Evolutionary conservation across 2,797 vertebrate genomes (phyloP), one percentile per base, ranked within the genome.

Genomic region (Smutsia gigantea): DNA sequence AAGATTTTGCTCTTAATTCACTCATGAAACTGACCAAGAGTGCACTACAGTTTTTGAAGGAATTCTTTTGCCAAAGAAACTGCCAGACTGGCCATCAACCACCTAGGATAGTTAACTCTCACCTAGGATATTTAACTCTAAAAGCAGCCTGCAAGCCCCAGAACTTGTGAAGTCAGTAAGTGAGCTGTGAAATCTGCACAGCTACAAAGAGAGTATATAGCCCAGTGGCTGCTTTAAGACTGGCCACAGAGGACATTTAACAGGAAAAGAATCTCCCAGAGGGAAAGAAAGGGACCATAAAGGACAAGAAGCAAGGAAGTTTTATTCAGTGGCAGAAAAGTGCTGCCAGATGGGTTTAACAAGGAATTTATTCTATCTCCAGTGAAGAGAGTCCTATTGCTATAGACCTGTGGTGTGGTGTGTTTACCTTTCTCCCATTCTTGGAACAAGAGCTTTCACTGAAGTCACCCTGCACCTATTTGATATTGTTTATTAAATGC

Each of bases 51-150:
- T 49, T 61, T 46, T 29, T 92, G 49, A 66, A 90, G 29, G 34
- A 90, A 87, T 94, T 82, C 21, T 71, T 83, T 61, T 72, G 14
- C 61, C 34, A 68, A 85, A 85, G 34, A 81, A 93, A 89, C 14
- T 49, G 15, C 27, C 87, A 87, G 42, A 49, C 9, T 68, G 49
- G 15, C 14, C 34, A 55, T 42, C 49, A 51, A 5, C 2, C 63
- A 25, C 64, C 17, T 3, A 2, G 34, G 5, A 6, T 57, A 29
- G 31, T 87, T 71, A 79, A n/a, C 39, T 39, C 39, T 5, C 39
- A 39, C 39, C 39, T 39, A 39, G 39, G 39, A 39, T 42, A n/a
- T 37, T 77, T 66, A 85, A 63, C 17, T 57, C 31, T 71, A 25
- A 78, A 18, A 94, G 63, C 72, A 77, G 61, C 8, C 63, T 13